Evolutionary conservation across 2,888 invertebrate genomes (phyloP).

Genomic region (Lordiphosa fenestrarum): DNA sequence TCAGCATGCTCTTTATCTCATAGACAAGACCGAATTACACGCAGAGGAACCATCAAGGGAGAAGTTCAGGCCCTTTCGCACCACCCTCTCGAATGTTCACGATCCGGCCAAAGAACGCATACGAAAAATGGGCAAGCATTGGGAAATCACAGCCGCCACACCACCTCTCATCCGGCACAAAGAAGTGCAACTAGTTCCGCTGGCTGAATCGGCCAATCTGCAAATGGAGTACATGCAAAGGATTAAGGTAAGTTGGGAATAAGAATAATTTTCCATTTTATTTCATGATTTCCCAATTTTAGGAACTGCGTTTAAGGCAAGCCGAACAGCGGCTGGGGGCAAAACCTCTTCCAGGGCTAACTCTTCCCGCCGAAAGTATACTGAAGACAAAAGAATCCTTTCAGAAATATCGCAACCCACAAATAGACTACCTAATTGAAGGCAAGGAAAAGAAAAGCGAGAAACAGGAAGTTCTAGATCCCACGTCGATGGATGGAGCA

Average conservation of each 20-base stretch:
- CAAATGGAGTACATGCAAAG: slow-evolving; percentile 72
- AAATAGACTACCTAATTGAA: slow-evolving; percentile 57
- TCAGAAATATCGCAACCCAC: slow-evolving; percentile 65
- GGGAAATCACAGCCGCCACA: slow-evolving; percentile 80
- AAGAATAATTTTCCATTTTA: not conserved
- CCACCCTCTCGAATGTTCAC: slow-evolving; percentile 78
- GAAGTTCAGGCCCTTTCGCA: slow-evolving; percentile 78
- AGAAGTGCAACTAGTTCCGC: slow-evolving; percentile 66
- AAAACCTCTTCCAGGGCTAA: slow-evolving; percentile 22
- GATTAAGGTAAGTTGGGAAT: slow-evolving; percentile 61
- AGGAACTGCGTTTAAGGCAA: slow-evolving; percentile 76
- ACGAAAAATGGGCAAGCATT: slow-evolving; percentile 73
- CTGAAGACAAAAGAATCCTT: slow-evolving; percentile 68
- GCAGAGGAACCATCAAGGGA: slow-evolving; percentile 42
- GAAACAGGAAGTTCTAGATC: slow-evolving; percentile 71
- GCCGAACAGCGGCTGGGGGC: slow-evolving; percentile 69
- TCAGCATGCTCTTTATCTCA: slow-evolving; percentile 76
- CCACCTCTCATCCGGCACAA: slow-evolving; percentile 77
- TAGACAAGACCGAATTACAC: slow-evolving; percentile 68
- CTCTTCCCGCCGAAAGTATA: slow-evolving; percentile 52
- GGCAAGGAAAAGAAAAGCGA: slow-evolving; percentile 64
- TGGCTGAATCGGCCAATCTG: slow-evolving; percentile 77
- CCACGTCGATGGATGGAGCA: slow-evolving; percentile 60
- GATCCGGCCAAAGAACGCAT: slow-evolving; percentile 77
- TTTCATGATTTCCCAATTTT: not conserved